phyloP scores from a whole-genome alignment of 2,888 invertebrate genomes.

The Scrobipalpa costella region DNA sequence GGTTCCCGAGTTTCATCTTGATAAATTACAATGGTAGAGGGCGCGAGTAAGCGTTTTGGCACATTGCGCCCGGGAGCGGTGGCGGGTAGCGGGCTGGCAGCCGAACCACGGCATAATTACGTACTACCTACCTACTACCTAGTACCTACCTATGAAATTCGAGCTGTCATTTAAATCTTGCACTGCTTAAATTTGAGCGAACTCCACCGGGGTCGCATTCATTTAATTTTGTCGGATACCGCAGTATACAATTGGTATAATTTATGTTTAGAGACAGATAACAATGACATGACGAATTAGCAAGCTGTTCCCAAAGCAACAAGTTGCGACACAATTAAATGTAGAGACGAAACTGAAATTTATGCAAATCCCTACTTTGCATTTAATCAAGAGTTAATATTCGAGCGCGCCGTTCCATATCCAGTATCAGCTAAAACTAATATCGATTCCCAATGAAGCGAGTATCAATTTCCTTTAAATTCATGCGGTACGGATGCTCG shows the following conservation, averaged over 20 bases:
- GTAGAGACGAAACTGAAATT: slow-evolving; percentile 21
- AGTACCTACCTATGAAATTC: slow-evolving; percentile 65
- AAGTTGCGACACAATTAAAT: slow-evolving; percentile 15
- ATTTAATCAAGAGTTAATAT: slow-evolving; percentile 21
- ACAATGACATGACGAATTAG: slow-evolving; percentile 24
- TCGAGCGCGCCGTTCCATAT: slow-evolving; percentile 14
- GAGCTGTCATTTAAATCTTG: slow-evolving; percentile 77
- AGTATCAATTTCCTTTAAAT: slow-evolving; percentile 25
- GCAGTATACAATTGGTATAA: slow-evolving; percentile 28
- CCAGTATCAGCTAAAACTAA: slow-evolving; percentile 22
- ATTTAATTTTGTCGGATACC: slow-evolving; percentile 63
- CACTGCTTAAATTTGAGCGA: slow-evolving; percentile 74
- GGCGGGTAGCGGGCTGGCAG: slow-evolving; percentile 37
- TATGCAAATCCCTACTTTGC: slow-evolving; percentile 18
- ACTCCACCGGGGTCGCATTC: slow-evolving; percentile 65
- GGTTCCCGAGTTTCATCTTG: too few species aligned
- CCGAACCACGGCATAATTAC: slow-evolving; percentile 73
- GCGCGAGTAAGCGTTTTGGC: slow-evolving; percentile 78
- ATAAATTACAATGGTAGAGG: slow-evolving; percentile 41
- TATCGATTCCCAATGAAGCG: slow-evolving; percentile 24
- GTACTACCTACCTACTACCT: too few species aligned
- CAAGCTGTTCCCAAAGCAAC: slow-evolving; percentile 24
- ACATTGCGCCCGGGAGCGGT: slow-evolving; percentile 68
- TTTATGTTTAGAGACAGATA: slow-evolving; percentile 27
- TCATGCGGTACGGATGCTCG: slow-evolving; percentile 26